A percentile compares a stretch with the other conserved stretches of the same genome.
These are phyloP conservation scores for Meta bourneti DNA, from an alignment of 2,888 invertebrate genomes.

Conservation along the genomic window DNA sequence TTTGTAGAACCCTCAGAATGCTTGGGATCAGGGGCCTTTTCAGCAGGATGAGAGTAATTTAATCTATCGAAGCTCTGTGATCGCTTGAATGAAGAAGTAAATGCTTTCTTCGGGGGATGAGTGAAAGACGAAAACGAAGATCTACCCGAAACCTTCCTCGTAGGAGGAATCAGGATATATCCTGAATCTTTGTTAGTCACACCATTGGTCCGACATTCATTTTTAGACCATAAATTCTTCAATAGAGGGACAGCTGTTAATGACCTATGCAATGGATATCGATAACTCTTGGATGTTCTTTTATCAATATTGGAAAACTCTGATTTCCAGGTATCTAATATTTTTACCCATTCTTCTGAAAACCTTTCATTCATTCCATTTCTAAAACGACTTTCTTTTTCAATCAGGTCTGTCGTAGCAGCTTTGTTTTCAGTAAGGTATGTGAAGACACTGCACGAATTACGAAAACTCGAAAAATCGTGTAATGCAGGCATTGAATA, in stretches of 20 bases:
- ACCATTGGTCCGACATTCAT: neutral
- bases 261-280: neutral
- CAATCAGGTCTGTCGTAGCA: neutral
- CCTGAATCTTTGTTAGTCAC: neutral
- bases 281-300: neutral
- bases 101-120: neutral
- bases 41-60: neutral
- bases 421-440: neutral
- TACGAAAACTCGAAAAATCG: conserved; percentile 46
- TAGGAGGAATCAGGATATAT: neutral
- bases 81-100: neutral
- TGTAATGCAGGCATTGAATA: conserved; percentile 77
- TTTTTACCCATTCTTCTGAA: neutral
- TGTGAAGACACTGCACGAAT: neutral
- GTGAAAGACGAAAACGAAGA: neutral
- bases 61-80: neutral
- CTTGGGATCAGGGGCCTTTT: neutral
- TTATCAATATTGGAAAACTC: neutral
- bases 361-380: neutral
- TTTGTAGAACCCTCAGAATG: neutral
- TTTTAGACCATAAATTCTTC: neutral
- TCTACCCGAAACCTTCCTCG: neutral
- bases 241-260: neutral
- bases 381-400: neutral
- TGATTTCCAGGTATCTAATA: neutral